Conservation (phyloP, 1,140 invertebrate species). For the Lasioglossum baleicum region DNA sequence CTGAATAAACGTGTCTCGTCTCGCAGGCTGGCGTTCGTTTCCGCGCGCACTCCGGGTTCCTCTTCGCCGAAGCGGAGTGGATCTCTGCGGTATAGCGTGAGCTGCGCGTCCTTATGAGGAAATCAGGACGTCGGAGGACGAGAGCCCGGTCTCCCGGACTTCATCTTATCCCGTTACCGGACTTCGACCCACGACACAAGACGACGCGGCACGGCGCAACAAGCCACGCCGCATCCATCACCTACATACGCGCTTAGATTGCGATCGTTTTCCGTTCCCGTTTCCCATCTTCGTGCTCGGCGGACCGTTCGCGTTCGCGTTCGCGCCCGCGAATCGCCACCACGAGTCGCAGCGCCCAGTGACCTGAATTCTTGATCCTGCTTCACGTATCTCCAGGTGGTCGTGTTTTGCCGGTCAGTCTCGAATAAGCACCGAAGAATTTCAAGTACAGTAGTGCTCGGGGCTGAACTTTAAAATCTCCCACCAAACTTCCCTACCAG, state of each 20-base stretch:
- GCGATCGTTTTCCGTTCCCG: conserved; percentile 57
- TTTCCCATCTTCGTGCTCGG: conserved; percentile 35
- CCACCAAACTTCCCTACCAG: too few relatives aligned
- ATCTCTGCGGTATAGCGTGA: not conserved
- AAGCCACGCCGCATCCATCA: conserved; percentile 45
- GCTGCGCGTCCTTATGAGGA: conserved; percentile 49
- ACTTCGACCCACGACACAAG: conserved; percentile 24
- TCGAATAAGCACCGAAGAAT: conserved; percentile 29
- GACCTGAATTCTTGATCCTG: conserved; percentile 21
- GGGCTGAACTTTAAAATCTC: too few relatives aligned
- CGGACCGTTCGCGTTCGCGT: conserved; percentile 7
- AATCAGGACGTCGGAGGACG: conserved; percentile 53
- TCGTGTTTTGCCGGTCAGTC: conserved; percentile 8
- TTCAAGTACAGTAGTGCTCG: not conserved
- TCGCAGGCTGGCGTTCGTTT: not conserved
- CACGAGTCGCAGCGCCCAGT: not conserved
- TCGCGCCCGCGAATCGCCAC: not conserved
- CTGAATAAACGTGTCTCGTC: conserved; percentile 38
- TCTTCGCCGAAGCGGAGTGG: not conserved
- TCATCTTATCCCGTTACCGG: conserved; percentile 55
- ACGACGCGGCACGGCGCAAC: not conserved
- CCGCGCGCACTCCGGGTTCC: too few relatives aligned
- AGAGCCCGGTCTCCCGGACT: conserved; percentile 40
- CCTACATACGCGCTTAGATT: conserved; percentile 58
- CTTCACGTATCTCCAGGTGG: too few relatives aligned